These are phyloP conservation scores for Choloepus hoffmanni DNA, from an alignment of 2,113 vertebrate species.

Conservation along the genomic window DNA sequence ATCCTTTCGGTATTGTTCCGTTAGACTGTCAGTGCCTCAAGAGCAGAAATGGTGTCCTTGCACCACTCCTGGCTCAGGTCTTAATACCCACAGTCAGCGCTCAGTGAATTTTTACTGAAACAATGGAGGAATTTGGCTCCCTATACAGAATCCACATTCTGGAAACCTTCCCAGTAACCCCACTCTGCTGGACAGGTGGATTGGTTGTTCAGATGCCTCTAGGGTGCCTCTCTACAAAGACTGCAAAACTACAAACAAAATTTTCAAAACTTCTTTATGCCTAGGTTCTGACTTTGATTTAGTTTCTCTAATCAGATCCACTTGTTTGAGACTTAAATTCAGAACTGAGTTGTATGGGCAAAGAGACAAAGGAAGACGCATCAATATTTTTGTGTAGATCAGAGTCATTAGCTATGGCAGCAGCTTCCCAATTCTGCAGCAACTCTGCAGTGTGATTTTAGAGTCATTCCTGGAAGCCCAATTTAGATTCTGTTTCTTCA, in stretches of 20 bases:
- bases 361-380: not conserved
- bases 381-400: not conserved
- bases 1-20: not conserved
- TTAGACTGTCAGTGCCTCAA: not conserved
- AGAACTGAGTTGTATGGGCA: not conserved
- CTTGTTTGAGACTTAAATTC: not conserved
- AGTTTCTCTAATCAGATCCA: conserved; percentile 3
- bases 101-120: not conserved
- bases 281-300: not conserved
- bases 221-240: not conserved
- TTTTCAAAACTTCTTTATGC: not conserved
- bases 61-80: not conserved
- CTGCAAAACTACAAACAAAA: not conserved
- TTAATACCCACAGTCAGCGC: not conserved
- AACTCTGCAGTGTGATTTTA: not conserved
- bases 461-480: not conserved
- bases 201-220: not conserved
- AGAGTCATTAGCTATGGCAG: not conserved
- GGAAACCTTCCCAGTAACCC: not conserved
- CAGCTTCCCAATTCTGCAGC: not conserved
- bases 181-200: not conserved
- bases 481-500: not conserved
- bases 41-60: not conserved
- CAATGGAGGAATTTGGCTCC: not conserved
- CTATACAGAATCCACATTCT: no score